Percentiles rank a stretch among this genome's conserved stretches.
These are phyloP conservation scores for Urocolius indicus DNA, from an alignment of 2,113 vertebrate genomes.

Conservation along the genomic window DNA sequence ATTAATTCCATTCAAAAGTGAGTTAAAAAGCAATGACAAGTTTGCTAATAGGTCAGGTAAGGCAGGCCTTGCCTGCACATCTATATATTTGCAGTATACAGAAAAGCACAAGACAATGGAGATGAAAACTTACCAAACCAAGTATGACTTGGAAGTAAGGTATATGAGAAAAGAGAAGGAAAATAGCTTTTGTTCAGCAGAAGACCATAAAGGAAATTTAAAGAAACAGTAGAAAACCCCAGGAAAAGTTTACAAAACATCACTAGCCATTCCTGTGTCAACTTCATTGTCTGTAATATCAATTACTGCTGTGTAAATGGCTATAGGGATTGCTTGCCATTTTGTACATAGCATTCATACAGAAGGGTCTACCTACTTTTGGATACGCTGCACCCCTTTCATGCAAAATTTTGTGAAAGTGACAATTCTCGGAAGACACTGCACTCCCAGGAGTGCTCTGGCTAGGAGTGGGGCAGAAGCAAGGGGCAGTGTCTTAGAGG, in stretches of 20 bases:
- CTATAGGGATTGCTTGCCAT: neutral
- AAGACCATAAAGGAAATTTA: neutral
- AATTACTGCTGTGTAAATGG: neutral
- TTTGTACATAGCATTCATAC: neutral
- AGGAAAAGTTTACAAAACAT: neutral
- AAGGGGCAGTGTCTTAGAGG: rapidly evolving
- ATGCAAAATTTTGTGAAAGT: neutral
- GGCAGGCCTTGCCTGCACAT: neutral
- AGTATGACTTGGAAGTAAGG: neutral
- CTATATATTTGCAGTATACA: neutral
- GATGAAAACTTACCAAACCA: neutral
- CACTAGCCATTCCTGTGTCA: neutral
- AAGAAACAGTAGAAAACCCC: neutral
- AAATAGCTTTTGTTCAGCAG: neutral
- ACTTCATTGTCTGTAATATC: neutral
- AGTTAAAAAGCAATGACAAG: neutral
- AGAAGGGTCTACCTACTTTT: neutral
- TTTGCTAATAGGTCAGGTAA: neutral
- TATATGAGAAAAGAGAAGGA: neutral
- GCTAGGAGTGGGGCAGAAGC: neutral
- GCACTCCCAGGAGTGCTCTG: neutral
- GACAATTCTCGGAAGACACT: neutral
- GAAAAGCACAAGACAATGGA: neutral
- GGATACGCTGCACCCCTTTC: neutral
- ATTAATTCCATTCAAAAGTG: neutral